These are phyloP conservation scores for Asobara japonica DNA, from an alignment of 1,140 invertebrate genomes.

Conservation along the genomic window DNA sequence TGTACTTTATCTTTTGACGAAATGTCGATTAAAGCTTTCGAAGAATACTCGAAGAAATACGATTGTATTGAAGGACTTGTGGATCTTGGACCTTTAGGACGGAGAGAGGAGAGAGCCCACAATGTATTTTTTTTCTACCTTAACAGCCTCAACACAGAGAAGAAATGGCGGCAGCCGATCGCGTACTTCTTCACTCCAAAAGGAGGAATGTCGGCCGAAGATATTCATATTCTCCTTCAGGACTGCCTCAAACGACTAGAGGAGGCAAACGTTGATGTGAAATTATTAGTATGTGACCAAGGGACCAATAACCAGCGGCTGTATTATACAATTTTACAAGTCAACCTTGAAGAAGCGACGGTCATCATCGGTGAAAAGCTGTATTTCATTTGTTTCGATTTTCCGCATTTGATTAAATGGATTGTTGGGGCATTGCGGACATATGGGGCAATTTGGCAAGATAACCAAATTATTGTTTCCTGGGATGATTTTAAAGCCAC, in stretches of 20 bases:
- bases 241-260: conserved; percentile 16
- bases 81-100: conserved; percentile 33
- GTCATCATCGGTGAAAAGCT: conserved; percentile 3
- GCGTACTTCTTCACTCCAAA: conserved; percentile 32
- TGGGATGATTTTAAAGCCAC: conserved; percentile 33
- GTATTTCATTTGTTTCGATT: conserved; percentile 30
- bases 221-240: neutral
- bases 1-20: conserved; percentile 40
- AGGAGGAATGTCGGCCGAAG: conserved; percentile 3
- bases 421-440: conserved; percentile 29
- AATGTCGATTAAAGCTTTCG: conserved; percentile 33
- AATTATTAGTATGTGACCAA: conserved; percentile 29
- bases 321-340: neutral
- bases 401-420: conserved; percentile 41
- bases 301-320: conserved; percentile 18
- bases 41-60: conserved; percentile 38
- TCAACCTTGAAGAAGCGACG: neutral
- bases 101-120: conserved; percentile 24
- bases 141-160: conserved; percentile 36
- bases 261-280: conserved; percentile 23
- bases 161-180: conserved; percentile 37
- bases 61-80: conserved; percentile 39
- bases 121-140: conserved; percentile 35
- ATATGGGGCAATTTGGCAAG: conserved; percentile 26
- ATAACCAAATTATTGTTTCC: conserved; percentile 29